A percentile compares a stretch with the other conserved stretches of the same genome.
Evolutionary conservation across 2,797 vertebrate genomes (phyloP).

Genomic region (Arnoldichthys spilopterus): DNA sequence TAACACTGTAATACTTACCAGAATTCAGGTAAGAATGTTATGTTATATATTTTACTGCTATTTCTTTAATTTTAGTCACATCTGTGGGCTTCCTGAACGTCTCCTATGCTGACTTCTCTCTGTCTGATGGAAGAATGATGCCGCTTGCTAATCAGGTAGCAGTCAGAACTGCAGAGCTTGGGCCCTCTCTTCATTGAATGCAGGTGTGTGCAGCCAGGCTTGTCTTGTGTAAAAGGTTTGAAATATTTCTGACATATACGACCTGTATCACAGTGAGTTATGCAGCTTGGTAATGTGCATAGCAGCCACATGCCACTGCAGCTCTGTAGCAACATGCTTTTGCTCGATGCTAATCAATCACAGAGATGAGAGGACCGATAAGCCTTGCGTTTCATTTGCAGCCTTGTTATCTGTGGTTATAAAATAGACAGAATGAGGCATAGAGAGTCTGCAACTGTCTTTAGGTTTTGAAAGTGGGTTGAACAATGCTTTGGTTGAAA

Average conservation of each 20-base stretch:
- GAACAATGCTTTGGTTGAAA: not conserved
- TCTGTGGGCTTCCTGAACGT: no score
- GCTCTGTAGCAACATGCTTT: conserved; percentile 53
- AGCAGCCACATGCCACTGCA: conserved; percentile 57
- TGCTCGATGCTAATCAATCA: conserved; percentile 62
- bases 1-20: no score
- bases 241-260: conserved; percentile 60
- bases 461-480: not conserved
- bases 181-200: conserved; percentile 73
- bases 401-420: conserved; percentile 3
- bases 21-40: no score
- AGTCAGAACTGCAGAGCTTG: conserved; percentile 17
- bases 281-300: conserved; percentile 58
- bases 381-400: conserved; percentile 21
- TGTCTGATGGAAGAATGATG: conserved; percentile 38
- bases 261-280: conserved; percentile 70
- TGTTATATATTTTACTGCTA: no score
- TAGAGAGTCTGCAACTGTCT: not conserved
- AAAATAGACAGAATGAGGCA: not conserved
- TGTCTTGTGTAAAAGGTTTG: conserved; percentile 52
- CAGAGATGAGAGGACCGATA: conserved; percentile 30
- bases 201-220: conserved; percentile 76
- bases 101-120: not conserved
- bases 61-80: no score
- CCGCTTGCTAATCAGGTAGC: conserved; percentile 12